Evolutionary conservation across 2,113 vertebrate genomes (phyloP).

Genomic region (Anhinga anhinga): DNA sequence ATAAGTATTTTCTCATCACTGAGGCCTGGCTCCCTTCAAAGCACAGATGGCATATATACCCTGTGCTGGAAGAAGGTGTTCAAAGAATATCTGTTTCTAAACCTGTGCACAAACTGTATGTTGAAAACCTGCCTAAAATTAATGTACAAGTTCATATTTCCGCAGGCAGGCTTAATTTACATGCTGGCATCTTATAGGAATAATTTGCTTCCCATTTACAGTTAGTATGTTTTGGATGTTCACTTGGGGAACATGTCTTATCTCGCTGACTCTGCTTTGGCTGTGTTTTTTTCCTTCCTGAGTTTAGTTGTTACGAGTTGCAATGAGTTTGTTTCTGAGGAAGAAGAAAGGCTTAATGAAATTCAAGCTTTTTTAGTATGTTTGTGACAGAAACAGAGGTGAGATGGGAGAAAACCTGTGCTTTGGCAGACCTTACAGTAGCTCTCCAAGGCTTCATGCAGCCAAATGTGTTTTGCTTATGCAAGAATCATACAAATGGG

Average conservation of each 20-base stretch:
- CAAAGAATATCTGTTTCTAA: neutral
- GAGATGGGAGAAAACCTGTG: neutral
- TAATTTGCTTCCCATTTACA: neutral
- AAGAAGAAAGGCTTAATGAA: neutral
- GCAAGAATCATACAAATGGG: neutral
- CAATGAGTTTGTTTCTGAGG: neutral
- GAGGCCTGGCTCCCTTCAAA: neutral
- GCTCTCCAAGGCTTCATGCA: neutral
- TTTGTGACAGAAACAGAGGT: neutral
- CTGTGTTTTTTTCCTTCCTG: neutral
- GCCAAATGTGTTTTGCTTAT: neutral
- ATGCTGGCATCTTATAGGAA: neutral
- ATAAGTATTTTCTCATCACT: neutral
- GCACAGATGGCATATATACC: neutral
- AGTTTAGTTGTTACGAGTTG: neutral
- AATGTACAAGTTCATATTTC: neutral
- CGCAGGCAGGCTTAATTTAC: neutral
- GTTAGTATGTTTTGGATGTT: neutral
- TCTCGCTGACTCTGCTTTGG: neutral
- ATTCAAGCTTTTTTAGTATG: neutral
- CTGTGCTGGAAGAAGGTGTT: neutral
- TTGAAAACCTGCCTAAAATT: neutral
- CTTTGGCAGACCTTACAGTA: neutral
- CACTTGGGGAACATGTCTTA: neutral
- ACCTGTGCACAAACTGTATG: neutral